These are phyloP conservation scores for Trachurus trachurus DNA, from an alignment of 2,797 vertebrate genomes.

Conservation along the genomic window DNA sequence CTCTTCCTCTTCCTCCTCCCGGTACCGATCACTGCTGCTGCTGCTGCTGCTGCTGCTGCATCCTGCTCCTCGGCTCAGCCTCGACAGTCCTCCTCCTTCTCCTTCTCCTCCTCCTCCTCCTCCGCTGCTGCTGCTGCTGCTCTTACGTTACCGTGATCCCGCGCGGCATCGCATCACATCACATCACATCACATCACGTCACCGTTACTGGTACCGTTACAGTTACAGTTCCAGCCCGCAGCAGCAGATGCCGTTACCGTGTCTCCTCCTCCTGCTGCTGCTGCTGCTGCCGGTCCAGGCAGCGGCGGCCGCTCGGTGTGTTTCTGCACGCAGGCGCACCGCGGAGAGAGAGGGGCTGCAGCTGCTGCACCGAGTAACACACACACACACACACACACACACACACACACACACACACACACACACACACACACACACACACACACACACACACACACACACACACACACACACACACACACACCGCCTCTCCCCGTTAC, in stretches of 20 bases:
- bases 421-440: too few relatives aligned
- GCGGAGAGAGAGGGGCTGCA: conserved; percentile 47
- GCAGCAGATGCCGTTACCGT: conserved; percentile 46
- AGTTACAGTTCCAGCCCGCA: conserved; percentile 35
- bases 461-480: conserved; percentile 11
- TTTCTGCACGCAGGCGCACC: conserved; percentile 71
- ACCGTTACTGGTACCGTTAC: conserved; percentile 41
- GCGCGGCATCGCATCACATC: conserved; percentile 72
- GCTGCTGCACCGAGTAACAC: conserved; percentile 61
- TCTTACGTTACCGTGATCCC: conserved; percentile 71
- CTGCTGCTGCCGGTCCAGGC: conserved; percentile 50
- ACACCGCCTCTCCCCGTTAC: conserved; percentile 42
- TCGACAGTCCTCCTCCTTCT: conserved; percentile 50
- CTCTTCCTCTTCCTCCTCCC: conserved; percentile 45
- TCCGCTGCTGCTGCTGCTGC: conserved; percentile 42
- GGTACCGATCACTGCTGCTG: conserved; percentile 70
- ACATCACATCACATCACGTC: conserved; percentile 51
- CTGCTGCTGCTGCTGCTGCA: background rate
- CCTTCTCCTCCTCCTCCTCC: conserved; percentile 42
- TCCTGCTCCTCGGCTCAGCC: conserved; percentile 58
- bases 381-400: background rate
- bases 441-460: too few relatives aligned
- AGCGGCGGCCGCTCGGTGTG: conserved; percentile 26
- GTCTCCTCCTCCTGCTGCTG: background rate
- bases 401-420: too few relatives aligned